These are phyloP conservation scores for Antennarius striatus DNA, from an alignment of 2,113 vertebrate species.

Conservation along the genomic window DNA sequence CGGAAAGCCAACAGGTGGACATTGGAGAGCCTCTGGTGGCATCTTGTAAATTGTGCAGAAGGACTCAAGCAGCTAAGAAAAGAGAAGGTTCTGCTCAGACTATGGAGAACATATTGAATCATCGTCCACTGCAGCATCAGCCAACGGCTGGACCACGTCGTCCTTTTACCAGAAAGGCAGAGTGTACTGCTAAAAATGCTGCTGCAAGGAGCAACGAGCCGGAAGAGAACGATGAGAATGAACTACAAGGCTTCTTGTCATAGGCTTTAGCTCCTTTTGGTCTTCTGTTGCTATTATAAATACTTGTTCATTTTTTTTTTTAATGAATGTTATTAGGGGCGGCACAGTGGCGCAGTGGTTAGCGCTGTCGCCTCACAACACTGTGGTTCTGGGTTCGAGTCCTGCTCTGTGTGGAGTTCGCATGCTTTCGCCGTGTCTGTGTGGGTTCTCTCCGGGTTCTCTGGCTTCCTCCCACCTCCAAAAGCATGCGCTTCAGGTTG, in stretches of 20 bases:
- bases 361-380: no score
- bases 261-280: slow-evolving; percentile 10
- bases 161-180: slow-evolving; percentile 69
- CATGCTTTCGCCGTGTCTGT: no score
- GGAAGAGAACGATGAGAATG: slow-evolving; percentile 85
- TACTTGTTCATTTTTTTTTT: slow-evolving; percentile 13
- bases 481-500: no score
- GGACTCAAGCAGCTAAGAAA: slow-evolving; percentile 16
- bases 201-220: slow-evolving; percentile 77
- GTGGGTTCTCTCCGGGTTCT: no score
- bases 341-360: no score
- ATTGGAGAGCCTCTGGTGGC: slow-evolving; percentile 80
- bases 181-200: slow-evolving; percentile 52
- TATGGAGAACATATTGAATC: neutral
- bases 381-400: no score
- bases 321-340: neutral
- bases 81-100: slow-evolving; percentile 20
- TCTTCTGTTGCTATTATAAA: slow-evolving; percentile 24
- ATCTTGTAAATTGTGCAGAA: slow-evolving; percentile 71
- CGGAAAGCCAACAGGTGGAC: slow-evolving; percentile 73
- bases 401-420: no score
- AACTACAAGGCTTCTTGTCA: slow-evolving; percentile 53
- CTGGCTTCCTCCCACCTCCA: no score
- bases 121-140: slow-evolving; percentile 18
- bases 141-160: slow-evolving; percentile 10